A percentile compares a stretch with the other conserved stretches of the same genome.
These are phyloP conservation scores for Trachemys scripta DNA, from an alignment of 2,113 vertebrate genomes.

Conservation along the genomic window DNA sequence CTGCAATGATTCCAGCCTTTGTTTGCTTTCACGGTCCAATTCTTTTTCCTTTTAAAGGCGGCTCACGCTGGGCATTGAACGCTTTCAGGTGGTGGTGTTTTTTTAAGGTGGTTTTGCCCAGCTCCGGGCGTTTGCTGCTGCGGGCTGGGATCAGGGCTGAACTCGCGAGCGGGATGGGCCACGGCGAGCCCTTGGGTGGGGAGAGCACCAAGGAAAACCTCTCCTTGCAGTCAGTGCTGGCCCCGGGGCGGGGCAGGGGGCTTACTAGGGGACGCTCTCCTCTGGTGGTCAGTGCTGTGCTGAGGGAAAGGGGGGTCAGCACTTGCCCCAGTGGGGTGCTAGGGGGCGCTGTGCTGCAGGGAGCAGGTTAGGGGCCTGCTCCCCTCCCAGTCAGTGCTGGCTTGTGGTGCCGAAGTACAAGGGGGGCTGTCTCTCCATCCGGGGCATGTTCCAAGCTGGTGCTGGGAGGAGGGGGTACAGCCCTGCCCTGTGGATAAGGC, in stretches of 20 bases:
- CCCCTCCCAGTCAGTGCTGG: not conserved
- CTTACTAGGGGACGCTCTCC: too few species aligned
- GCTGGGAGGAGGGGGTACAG: not conserved
- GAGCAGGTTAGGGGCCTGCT: not conserved
- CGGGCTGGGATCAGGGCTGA: not conserved
- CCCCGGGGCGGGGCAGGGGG: not conserved
- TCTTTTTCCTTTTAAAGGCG: not conserved
- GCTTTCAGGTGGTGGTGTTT: not conserved
- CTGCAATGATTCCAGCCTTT: not conserved
- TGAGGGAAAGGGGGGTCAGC: too few species aligned
- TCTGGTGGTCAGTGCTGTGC: too few species aligned
- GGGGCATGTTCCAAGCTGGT: not conserved
- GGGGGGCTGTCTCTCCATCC: not conserved
- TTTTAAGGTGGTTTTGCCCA: not conserved
- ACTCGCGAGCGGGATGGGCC: rapidly evolving
- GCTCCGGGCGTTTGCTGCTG: not conserved
- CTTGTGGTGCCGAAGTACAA: not conserved
- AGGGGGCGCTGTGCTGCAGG: not conserved
- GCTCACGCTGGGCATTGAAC: not conserved
- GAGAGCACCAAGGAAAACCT: not conserved
- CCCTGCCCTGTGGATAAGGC: not conserved
- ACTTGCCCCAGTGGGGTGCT: not conserved
- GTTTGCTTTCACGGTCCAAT: not conserved
- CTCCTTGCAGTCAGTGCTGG: not conserved
- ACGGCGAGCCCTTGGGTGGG: not conserved